Evolutionary conservation across 2,888 invertebrate genomes (phyloP), one percentile per base, ranked within the genome.

Genomic region (Ganaspis brasiliensis): DNA sequence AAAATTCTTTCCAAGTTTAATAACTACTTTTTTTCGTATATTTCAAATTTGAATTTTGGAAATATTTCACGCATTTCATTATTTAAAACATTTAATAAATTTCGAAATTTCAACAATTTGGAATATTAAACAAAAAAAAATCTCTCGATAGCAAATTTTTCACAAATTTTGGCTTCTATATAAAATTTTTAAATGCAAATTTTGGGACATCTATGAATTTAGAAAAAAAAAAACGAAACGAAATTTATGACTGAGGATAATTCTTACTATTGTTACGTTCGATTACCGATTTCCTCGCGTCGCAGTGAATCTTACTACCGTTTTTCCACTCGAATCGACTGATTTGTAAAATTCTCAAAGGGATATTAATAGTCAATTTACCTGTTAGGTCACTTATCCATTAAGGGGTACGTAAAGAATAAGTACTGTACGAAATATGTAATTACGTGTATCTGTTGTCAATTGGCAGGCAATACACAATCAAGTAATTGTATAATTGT

Each of bases 291-390:
- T 45, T 67, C 26, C 67, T 67, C 67, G 24, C 67, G 24, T 67
- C 67, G 24, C 45, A 40, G 14, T 45, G 67, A 67, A 67, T 67
- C 67, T 67, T 67, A 45, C n/a, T 67, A 67, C 67, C 78, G 85
- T 82, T 83, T 86, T 83, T 84, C 83, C 84, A 85, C 84, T 85
- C 82, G 81, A 87, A 87, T 87, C 88, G 89, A 90, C 90, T 90
- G 89, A 90, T 87, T 87, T 89, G 87, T 89, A 87, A 89, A 88
- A 88, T 89, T 90, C 89, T 89, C 87, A 85, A 87, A 85, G 86
- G 86, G 87, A 89, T 90, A 88, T 89, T 88, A 85, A 90, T 90
- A 91, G 91, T 91, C 91, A 91, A 91, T 91, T 91, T 89, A 90
- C 87, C 86, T 87, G 82, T 87, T 85, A 87, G 86, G 85, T 83